A percentile compares a stretch with the other conserved stretches of the same genome.
These are phyloP conservation scores for Pitangus sulphuratus DNA, from an alignment of 2,797 vertebrate species.

Conservation along the genomic window DNA sequence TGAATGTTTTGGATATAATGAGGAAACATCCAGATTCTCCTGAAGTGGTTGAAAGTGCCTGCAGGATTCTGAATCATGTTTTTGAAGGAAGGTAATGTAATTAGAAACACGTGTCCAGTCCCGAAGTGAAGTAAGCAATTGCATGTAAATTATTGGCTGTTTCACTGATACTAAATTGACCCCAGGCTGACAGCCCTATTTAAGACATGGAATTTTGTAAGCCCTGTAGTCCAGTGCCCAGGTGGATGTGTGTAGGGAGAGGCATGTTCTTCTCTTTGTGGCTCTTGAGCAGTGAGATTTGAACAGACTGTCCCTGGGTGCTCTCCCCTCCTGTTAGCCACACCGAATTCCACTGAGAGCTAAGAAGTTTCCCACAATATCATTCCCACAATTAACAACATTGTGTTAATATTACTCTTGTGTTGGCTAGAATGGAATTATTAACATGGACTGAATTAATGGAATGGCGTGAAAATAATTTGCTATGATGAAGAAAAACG, in stretches of 20 bases:
- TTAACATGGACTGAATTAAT: not conserved
- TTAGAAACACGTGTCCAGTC: not conserved
- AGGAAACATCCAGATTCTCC: constrained; percentile 81
- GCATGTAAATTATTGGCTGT: not conserved
- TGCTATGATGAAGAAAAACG: not conserved
- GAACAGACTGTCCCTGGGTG: fast-evolving
- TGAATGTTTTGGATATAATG: constrained; percentile 93
- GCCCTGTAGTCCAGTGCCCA: not conserved
- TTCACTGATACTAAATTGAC: not conserved
- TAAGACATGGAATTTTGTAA: not conserved
- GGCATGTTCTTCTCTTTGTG: not conserved
- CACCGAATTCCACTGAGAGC: not conserved
- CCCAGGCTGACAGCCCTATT: not conserved
- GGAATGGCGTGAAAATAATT: not conserved
- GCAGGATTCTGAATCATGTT: constrained; percentile 86
- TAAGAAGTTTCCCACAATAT: not conserved
- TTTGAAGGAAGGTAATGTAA: constrained; percentile 87
- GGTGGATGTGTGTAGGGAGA: not conserved
- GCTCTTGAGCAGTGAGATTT: not conserved
- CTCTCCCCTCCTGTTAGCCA: not conserved
- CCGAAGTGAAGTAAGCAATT: not conserved
- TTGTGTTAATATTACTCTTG: not conserved
- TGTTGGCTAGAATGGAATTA: not conserved
- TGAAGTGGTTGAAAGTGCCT: constrained; percentile 87
- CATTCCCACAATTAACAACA: not conserved